Conservation (phyloP, 1,140 invertebrate genomes). For the Argopecten irradians region DNA sequence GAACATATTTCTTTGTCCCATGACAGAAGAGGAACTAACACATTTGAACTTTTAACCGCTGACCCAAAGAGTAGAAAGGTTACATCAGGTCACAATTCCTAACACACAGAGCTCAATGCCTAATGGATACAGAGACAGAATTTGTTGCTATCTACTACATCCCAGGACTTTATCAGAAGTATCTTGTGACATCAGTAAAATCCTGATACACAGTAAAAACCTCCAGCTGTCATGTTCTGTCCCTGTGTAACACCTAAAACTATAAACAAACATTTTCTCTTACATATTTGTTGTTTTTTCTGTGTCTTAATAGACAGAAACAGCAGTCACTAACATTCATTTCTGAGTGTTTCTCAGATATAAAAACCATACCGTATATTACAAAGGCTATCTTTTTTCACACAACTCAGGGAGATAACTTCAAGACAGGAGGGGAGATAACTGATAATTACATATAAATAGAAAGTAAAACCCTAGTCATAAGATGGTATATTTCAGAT, state of each 20-base stretch:
- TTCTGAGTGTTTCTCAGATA: neutral
- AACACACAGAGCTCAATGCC: too few species aligned
- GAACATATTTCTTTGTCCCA: too few species aligned
- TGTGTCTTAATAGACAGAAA: neutral
- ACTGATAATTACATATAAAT: too few species aligned
- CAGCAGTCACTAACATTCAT: neutral
- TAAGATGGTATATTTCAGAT: neutral
- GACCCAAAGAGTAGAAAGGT: too few species aligned
- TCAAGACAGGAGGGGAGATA: neutral
- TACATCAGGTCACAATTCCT: too few species aligned
- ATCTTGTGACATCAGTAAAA: neutral
- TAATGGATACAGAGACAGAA: neutral
- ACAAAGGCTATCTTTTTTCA: neutral
- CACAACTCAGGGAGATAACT: neutral
- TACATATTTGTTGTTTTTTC: neutral
- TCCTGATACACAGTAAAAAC: neutral
- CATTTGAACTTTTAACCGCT: too few species aligned
- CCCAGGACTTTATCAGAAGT: neutral
- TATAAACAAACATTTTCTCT: neutral
- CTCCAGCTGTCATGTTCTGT: neutral
- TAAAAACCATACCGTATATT: neutral
- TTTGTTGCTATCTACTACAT: neutral
- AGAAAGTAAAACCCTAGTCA: too few species aligned
- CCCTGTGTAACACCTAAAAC: neutral
- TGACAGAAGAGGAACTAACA: too few species aligned